phyloP scores from a whole-genome alignment of 92 coral and sea anemone genomes.

The Hydrozoanthus gracilis region DNA sequence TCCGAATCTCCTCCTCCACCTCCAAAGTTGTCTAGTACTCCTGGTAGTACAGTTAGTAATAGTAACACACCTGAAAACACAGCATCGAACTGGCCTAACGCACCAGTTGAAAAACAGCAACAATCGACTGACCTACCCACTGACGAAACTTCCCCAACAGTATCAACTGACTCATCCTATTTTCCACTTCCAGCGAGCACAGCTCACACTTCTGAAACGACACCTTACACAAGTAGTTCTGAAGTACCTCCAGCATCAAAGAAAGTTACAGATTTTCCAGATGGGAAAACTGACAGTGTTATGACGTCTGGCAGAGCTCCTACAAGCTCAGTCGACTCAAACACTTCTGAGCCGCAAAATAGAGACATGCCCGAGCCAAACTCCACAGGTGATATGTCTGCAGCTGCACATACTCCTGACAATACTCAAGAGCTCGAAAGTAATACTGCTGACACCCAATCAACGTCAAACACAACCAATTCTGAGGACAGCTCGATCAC shows the following conservation, averaged over 20 bases:
- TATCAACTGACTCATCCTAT: background rate
- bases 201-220: background rate
- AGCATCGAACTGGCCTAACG: background rate
- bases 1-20: background rate
- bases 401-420: background rate
- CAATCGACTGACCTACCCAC: background rate
- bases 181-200: background rate
- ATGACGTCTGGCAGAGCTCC: background rate
- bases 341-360: background rate
- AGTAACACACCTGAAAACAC: slow-evolving; percentile 2
- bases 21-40: background rate
- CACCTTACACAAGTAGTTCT: background rate
- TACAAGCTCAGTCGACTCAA: background rate
- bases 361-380: background rate
- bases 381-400: background rate
- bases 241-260: background rate
- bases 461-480: background rate
- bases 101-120: background rate
- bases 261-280: background rate
- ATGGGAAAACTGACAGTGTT: background rate
- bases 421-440: background rate
- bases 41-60: background rate
- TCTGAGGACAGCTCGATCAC: slow-evolving; percentile 4
- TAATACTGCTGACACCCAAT: background rate
- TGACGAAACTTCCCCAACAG: background rate